Conservation (phyloP, 2,888 invertebrate genomes). For the Drosophila paranaensis region DNA sequence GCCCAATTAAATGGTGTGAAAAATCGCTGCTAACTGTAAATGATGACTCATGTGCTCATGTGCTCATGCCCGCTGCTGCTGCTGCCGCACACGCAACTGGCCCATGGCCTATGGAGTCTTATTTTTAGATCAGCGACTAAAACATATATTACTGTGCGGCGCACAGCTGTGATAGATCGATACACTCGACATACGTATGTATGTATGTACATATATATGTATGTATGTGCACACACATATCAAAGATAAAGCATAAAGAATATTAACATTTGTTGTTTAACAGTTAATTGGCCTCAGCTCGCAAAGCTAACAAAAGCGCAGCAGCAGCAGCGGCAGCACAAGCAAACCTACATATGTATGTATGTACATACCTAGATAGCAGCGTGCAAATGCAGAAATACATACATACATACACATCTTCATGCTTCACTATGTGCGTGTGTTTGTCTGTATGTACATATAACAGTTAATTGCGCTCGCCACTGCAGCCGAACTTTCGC, state of each 20-base stretch:
- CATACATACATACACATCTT: neutral
- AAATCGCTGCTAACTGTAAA: constrained; percentile 30
- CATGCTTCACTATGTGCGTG: neutral
- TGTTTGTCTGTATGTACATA: constrained; percentile 9
- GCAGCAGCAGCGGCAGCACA: constrained; percentile 16
- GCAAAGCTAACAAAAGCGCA: constrained; percentile 10
- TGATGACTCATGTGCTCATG: constrained; percentile 48
- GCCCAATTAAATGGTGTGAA: constrained; percentile 43
- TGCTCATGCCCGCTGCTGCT: neutral
- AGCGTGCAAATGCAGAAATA: neutral
- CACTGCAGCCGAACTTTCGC: constrained; percentile 14
- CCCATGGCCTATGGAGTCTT: constrained; percentile 47
- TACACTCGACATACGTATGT: constrained; percentile 21
- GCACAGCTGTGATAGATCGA: constrained; percentile 58
- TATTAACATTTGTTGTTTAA: constrained; percentile 7
- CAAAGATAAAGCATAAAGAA: neutral
- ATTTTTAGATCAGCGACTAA: constrained; percentile 59
- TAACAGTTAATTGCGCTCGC: neutral
- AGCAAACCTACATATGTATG: no score
- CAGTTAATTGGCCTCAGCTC: constrained; percentile 5
- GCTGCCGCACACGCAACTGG: constrained; percentile 38
- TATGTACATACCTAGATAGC: neutral
- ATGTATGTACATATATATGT: neutral
- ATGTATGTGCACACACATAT: neutral
- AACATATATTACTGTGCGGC: constrained; percentile 22